Percentiles rank a stretch among this genome's conserved stretches.
These are phyloP conservation scores for Falco peregrinus DNA, from an alignment of 2,797 vertebrate species.

Conservation along the genomic window DNA sequence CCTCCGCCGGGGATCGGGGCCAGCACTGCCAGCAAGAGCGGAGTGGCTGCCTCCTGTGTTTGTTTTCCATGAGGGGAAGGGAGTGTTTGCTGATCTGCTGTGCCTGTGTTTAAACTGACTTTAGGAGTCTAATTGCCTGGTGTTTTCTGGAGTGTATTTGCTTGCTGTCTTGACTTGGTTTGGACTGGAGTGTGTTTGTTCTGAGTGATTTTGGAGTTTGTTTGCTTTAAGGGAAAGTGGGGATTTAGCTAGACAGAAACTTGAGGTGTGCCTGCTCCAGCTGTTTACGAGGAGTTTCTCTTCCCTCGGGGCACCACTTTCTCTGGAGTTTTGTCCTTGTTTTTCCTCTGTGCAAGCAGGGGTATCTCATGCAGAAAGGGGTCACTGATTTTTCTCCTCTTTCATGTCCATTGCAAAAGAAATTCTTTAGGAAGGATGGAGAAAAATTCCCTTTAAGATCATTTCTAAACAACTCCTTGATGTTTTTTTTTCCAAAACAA, in stretches of 20 bases:
- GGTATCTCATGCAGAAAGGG: not conserved
- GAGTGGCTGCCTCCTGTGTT: accelerated
- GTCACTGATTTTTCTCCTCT: not conserved
- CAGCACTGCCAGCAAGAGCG: not conserved
- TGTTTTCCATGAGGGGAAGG: not conserved
- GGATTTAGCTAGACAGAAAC: slow-evolving; percentile 39
- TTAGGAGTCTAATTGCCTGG: slow-evolving; percentile 46
- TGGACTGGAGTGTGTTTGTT: slow-evolving; percentile 56
- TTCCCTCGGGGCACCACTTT: not conserved
- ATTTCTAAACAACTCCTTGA: not conserved
- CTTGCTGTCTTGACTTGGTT: slow-evolving; percentile 49
- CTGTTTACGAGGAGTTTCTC: not conserved
- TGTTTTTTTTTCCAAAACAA: not conserved
- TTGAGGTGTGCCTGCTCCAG: not conserved
- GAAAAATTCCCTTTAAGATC: not conserved
- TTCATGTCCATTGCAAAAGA: not conserved
- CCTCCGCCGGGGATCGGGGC: accelerated
- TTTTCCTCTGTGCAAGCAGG: not conserved
- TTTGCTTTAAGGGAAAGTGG: slow-evolving; percentile 47
- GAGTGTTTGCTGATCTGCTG: slow-evolving; percentile 44
- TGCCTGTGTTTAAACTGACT: slow-evolving; percentile 60
- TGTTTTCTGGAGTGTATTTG: slow-evolving; percentile 60
- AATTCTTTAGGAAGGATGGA: not conserved
- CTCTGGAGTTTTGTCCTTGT: not conserved
- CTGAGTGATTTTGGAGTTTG: slow-evolving; percentile 51